Conservation (phyloP, 1,140 invertebrate species). For the Leguminivora glycinivorella region DNA sequence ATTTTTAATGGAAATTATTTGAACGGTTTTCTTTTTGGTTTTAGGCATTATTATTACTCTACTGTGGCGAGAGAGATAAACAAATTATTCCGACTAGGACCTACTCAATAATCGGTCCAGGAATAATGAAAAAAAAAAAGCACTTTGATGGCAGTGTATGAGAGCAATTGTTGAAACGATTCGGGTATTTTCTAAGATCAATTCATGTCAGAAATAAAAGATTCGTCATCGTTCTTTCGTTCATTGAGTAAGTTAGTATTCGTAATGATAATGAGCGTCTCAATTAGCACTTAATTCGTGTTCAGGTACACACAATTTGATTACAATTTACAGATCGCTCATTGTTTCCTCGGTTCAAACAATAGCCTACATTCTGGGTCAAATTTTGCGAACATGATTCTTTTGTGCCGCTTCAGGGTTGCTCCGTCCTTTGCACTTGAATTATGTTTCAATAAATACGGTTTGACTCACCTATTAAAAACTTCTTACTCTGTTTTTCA, state of each 20-base stretch:
- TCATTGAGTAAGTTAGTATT: neutral
- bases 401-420: slow-evolving; percentile 1
- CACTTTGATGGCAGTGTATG: too few species aligned
- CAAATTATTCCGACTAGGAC: too few species aligned
- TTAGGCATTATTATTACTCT: too few species aligned
- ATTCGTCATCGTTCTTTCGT: neutral
- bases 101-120: too few species aligned
- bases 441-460: too few species aligned
- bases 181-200: neutral
- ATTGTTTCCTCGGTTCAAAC: slow-evolving; percentile 14
- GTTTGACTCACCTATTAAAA: too few species aligned
- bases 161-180: too few species aligned
- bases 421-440: neutral
- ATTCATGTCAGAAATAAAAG: neutral
- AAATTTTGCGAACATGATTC: neutral
- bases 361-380: neutral
- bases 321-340: neutral
- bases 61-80: too few species aligned
- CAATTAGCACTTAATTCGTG: neutral
- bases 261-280: neutral
- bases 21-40: too few species aligned
- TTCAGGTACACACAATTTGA: neutral
- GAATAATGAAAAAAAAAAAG: too few species aligned
- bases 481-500: too few species aligned
- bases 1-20: too few species aligned